phyloP scores from a whole-genome alignment of 2,113 vertebrate species.

The Meles meles region DNA sequence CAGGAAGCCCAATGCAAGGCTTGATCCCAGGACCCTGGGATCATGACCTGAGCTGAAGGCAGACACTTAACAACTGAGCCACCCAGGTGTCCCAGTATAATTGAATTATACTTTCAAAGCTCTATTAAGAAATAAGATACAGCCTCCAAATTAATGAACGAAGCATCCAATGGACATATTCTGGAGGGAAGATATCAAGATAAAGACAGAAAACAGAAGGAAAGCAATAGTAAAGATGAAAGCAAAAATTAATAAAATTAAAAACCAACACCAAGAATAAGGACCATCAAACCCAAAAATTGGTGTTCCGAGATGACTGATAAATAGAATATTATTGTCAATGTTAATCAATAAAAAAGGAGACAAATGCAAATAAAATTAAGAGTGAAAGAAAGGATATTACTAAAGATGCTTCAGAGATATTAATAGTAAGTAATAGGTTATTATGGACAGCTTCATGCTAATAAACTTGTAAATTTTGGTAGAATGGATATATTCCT shows the following conservation, averaged over 20 bases:
- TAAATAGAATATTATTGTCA: background rate
- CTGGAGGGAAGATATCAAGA: background rate
- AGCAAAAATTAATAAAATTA: constrained; percentile 5
- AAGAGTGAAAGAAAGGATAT: background rate
- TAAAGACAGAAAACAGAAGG: background rate
- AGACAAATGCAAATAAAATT: background rate
- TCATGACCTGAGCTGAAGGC: too few relatives aligned
- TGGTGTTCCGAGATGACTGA: background rate
- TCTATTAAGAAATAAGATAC: background rate
- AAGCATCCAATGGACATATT: background rate
- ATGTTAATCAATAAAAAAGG: background rate
- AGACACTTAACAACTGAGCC: too few relatives aligned
- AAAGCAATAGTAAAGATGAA: constrained; percentile 15
- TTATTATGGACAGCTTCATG: background rate
- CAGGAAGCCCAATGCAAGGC: too few relatives aligned
- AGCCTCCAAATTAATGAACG: background rate
- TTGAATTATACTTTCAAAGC: background rate
- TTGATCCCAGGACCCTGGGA: too few relatives aligned
- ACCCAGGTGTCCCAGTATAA: too few relatives aligned
- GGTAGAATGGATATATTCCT: background rate
- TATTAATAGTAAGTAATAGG: background rate
- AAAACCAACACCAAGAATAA: background rate
- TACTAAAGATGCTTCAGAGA: background rate
- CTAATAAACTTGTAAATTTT: background rate
- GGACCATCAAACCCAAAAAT: background rate